Evolutionary conservation across 2,888 invertebrate species (phyloP).

Genomic region (Drosophila histrio): DNA sequence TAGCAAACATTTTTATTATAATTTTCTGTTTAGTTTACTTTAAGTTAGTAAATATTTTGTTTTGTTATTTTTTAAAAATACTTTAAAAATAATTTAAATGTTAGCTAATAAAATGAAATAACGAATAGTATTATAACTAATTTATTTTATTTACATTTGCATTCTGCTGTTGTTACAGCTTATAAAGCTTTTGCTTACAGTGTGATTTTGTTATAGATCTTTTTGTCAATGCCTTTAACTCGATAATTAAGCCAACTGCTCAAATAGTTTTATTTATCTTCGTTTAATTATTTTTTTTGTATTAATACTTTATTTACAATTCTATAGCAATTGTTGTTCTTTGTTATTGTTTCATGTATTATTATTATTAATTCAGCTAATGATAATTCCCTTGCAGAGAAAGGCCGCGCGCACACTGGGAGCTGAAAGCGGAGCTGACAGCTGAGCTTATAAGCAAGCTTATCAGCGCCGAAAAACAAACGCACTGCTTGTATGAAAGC

Average conservation of each 20-base stretch:
- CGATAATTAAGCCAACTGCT: neutral
- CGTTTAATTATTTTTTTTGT: neutral
- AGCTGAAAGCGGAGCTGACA: too few species aligned
- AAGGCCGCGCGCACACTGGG: too few species aligned
- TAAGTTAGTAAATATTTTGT: slow-evolving; percentile 9
- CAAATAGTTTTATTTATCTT: neutral
- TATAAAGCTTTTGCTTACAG: slow-evolving; percentile 24
- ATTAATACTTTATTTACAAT: slow-evolving; percentile 16
- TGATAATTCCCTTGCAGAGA: neutral
- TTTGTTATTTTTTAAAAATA: slow-evolving; percentile 18
- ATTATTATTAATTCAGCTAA: slow-evolving; percentile 1
- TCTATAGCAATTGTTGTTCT: neutral
- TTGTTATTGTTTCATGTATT: neutral
- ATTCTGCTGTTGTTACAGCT: slow-evolving; percentile 11
- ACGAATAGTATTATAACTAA: slow-evolving; percentile 29
- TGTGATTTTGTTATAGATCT: neutral
- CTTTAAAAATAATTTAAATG: slow-evolving; percentile 41
- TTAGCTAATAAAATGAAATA: slow-evolving; percentile 45
- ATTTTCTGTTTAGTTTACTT: slow-evolving; percentile 10
- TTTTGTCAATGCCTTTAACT: neutral
- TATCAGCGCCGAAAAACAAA: too few species aligned
- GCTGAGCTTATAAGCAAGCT: too few species aligned
- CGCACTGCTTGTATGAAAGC: too few species aligned
- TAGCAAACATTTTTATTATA: too few species aligned
- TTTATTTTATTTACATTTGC: slow-evolving; percentile 48